Conservation (phyloP, 2,113 vertebrate genomes). For the Dromiciops gliroides region DNA sequence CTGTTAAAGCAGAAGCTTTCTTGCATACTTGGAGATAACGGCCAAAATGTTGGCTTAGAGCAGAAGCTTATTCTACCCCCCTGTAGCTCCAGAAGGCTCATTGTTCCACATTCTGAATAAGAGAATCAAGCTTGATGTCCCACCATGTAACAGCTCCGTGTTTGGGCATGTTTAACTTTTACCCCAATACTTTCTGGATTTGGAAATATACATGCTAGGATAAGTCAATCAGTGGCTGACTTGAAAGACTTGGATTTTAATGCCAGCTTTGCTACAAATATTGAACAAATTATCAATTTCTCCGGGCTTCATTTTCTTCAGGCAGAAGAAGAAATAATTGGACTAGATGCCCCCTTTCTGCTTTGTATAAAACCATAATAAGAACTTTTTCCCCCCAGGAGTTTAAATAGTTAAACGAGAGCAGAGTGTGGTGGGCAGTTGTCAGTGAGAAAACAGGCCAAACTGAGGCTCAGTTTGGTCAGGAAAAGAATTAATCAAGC, state of each 20-base stretch:
- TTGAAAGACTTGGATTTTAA: neutral
- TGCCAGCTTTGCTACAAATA: neutral
- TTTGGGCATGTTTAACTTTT: neutral
- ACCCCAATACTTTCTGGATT: neutral
- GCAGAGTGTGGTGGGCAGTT: neutral
- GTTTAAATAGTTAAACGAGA: neutral
- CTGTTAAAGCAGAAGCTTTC: neutral
- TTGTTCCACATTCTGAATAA: neutral
- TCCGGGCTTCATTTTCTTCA: neutral
- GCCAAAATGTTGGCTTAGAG: neutral
- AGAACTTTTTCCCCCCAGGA: neutral
- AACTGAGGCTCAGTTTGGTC: neutral
- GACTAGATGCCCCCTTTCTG: neutral
- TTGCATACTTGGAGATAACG: neutral
- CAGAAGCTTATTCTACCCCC: neutral
- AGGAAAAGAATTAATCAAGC: neutral
- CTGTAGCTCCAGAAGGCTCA: neutral
- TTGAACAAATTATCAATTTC: neutral
- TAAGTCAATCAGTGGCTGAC: neutral
- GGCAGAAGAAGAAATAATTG: neutral
- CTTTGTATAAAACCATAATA: neutral
- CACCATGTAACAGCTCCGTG: neutral
- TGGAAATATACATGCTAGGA: neutral
- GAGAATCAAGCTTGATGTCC: neutral
- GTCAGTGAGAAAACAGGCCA: neutral